Percentiles rank a stretch among this genome's conserved stretches.
Evolutionary conservation across 2,888 invertebrate species (phyloP).

Genomic region (Thecocarcelia acutangulata): DNA sequence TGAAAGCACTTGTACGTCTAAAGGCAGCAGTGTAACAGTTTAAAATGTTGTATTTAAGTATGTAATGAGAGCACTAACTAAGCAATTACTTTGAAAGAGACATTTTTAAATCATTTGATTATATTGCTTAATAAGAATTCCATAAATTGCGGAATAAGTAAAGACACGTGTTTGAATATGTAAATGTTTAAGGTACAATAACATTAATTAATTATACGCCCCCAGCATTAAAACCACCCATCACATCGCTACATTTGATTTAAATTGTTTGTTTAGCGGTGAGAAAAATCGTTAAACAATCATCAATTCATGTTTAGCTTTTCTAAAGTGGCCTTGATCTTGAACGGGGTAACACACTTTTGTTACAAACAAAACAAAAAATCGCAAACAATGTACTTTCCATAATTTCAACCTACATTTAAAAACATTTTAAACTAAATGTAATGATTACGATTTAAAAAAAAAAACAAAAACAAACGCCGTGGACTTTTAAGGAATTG

Average conservation of each 20-base stretch:
- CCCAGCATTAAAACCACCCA: not conserved
- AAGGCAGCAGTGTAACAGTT: too few species aligned
- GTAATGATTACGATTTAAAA: conserved; percentile 31
- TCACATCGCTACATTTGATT: not conserved
- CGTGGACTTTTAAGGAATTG: conserved; percentile 59
- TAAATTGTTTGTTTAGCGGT: not conserved
- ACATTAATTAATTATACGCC: conserved; percentile 19
- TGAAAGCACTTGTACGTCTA: too few species aligned
- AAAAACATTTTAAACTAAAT: conserved; percentile 29
- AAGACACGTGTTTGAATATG: not conserved
- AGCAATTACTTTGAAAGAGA: too few species aligned
- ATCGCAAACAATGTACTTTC: conserved; percentile 28
- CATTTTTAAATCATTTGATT: too few species aligned
- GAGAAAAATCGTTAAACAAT: not conserved
- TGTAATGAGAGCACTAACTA: too few species aligned
- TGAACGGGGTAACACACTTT: conserved; percentile 43
- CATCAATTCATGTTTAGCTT: not conserved
- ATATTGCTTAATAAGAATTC: too few species aligned
- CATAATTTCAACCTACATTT: conserved; percentile 60
- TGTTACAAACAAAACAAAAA: conserved; percentile 2
- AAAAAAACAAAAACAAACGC: not conserved
- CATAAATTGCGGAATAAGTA: too few species aligned
- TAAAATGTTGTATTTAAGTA: too few species aligned
- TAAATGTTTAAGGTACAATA: not conserved
- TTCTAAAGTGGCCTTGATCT: conserved; percentile 61